These are phyloP conservation scores for Delia radicum DNA, from an alignment of 1,140 invertebrate genomes.

Conservation along the genomic window DNA sequence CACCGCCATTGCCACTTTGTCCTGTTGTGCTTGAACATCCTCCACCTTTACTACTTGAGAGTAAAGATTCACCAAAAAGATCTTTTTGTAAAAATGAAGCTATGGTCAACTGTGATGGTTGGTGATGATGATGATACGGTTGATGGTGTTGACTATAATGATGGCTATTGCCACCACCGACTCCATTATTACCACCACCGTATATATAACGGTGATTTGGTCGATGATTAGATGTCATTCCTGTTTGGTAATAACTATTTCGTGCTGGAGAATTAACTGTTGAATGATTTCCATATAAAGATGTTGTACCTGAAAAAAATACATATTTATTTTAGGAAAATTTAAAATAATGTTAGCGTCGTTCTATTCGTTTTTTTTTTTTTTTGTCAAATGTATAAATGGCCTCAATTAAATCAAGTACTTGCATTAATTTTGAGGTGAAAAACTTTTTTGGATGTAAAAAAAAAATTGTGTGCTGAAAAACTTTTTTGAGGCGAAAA, in stretches of 20 bases:
- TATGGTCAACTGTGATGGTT: slow-evolving; percentile 47
- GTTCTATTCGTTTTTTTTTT: too few species aligned
- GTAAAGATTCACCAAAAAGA: slow-evolving; percentile 31
- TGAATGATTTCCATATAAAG: neutral
- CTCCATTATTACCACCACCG: neutral
- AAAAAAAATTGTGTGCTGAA: too few species aligned
- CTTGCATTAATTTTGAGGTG: too few species aligned
- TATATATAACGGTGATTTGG: neutral
- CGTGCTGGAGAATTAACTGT: neutral
- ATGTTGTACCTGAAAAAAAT: neutral
- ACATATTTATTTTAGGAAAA: too few species aligned
- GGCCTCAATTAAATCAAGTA: too few species aligned
- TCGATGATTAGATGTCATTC: neutral
- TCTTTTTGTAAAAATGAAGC: slow-evolving; percentile 50
- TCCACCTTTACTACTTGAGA: neutral
- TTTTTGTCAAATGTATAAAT: too few species aligned
- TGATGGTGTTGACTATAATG: slow-evolving; percentile 7
- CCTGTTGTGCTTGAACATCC: neutral
- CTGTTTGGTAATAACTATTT: neutral
- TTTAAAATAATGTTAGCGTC: too few species aligned
- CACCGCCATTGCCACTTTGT: neutral
- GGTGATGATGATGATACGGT: slow-evolving; percentile 38
- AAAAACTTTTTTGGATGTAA: too few species aligned
- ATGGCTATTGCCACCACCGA: neutral
- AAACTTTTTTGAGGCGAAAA: too few species aligned